phyloP scores from a whole-genome alignment of 1,140 invertebrate species.

The Ooceraea biroi region DNA sequence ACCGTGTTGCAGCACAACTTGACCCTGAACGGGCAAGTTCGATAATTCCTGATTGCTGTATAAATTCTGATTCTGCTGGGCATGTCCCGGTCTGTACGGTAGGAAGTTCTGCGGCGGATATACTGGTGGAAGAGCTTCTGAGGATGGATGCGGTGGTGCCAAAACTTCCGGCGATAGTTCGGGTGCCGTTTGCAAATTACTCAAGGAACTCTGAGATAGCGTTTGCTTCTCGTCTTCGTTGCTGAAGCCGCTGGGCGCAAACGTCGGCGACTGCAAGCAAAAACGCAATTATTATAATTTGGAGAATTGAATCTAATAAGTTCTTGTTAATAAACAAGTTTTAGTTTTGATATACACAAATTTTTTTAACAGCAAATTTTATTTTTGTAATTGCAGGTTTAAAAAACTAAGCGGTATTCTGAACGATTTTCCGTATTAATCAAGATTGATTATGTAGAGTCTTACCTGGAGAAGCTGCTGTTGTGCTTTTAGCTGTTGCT shows the following conservation, averaged over 20 bases:
- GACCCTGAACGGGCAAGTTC: slow-evolving; percentile 49
- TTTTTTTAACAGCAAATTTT: too few species aligned
- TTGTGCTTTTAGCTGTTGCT: slow-evolving; percentile 82
- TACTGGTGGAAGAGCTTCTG: slow-evolving; percentile 80
- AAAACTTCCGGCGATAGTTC: slow-evolving; percentile 75
- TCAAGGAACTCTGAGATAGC: slow-evolving; percentile 73
- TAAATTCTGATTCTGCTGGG: slow-evolving; percentile 46
- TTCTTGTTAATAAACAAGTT: not conserved
- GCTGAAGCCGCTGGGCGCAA: slow-evolving; percentile 74
- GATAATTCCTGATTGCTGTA: slow-evolving; percentile 30
- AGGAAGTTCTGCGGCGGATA: slow-evolving; percentile 80
- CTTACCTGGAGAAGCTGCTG: slow-evolving; percentile 82
- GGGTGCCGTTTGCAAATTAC: slow-evolving; percentile 68
- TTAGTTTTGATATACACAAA: too few species aligned
- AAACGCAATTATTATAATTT: not conserved
- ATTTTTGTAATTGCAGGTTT: not conserved
- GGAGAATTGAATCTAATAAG: not conserved
- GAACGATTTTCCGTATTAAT: not conserved
- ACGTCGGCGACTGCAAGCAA: slow-evolving; percentile 78
- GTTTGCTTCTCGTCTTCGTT: slow-evolving; percentile 78
- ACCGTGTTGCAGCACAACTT: slow-evolving; percentile 43
- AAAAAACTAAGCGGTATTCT: not conserved
- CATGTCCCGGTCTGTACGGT: slow-evolving; percentile 55
- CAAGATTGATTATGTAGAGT: not conserved
- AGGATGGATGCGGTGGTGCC: slow-evolving; percentile 76